phyloP scores from a whole-genome alignment of 2,113 vertebrate genomes.

The Heterotilapia buettikoferi region DNA sequence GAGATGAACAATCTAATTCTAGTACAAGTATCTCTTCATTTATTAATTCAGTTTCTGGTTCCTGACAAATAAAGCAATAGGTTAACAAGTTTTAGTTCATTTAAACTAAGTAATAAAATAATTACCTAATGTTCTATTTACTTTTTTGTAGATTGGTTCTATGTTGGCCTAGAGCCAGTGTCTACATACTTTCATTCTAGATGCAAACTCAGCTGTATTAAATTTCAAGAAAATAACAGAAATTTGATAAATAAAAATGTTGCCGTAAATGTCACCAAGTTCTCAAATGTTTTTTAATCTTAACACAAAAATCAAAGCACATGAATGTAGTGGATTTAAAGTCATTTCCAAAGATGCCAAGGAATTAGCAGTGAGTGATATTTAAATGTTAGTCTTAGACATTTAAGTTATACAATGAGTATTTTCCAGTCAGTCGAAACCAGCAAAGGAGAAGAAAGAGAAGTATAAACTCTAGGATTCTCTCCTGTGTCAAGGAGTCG shows the following conservation, averaged over 20 bases:
- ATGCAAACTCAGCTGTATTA: not conserved
- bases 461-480: not conserved
- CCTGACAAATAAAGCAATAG: not conserved
- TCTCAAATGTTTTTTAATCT: not conserved
- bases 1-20: not conserved
- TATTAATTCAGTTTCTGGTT: not conserved
- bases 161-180: not conserved
- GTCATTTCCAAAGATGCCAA: not conserved
- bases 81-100: not conserved
- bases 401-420: not conserved
- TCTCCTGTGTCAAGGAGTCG: conserved; percentile 14
- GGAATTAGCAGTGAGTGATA: not conserved
- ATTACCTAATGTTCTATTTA: not conserved
- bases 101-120: not conserved
- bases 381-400: not conserved
- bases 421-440: not conserved
- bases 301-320: not conserved
- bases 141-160: not conserved
- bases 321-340: not conserved
- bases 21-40: not conserved
- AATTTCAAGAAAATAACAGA: not conserved
- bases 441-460: not conserved
- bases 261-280: not conserved
- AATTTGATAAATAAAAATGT: not conserved
- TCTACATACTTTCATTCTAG: too few relatives aligned